A percentile compares a stretch with the other conserved stretches of the same genome.
These are phyloP conservation scores for Dryococelus australis DNA, from an alignment of 2,888 invertebrate genomes.

Conservation along the genomic window DNA sequence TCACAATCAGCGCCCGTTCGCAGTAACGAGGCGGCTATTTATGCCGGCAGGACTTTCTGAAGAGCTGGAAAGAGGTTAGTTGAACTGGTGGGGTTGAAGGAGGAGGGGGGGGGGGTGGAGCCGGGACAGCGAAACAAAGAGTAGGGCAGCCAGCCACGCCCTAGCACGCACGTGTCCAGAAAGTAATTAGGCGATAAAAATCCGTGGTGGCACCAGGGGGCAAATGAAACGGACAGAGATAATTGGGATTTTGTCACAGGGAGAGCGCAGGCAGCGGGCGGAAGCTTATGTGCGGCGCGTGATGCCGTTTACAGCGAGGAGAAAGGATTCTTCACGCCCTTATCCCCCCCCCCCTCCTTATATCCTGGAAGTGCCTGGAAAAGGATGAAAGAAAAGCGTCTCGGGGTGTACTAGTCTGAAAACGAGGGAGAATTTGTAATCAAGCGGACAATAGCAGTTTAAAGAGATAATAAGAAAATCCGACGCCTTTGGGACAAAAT, in stretches of 20 bases:
- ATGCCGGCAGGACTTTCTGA: not conserved
- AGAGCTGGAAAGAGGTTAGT: not conserved
- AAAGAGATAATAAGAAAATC: constrained; percentile 16
- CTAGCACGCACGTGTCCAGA: constrained; percentile 47
- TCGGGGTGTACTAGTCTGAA: constrained; percentile 20
- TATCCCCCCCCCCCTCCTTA: not conserved
- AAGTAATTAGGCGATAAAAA: constrained; percentile 62
- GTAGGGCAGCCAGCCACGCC: not conserved
- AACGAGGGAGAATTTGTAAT: constrained; percentile 25
- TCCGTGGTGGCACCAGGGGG: constrained; percentile 58
- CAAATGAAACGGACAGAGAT: constrained; percentile 55
- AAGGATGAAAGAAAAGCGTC: constrained; percentile 42
- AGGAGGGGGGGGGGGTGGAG: not conserved
- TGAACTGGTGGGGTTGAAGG: not conserved
- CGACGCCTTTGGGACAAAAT: not conserved
- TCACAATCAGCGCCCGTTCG: too few relatives aligned
- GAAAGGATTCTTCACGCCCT: not conserved
- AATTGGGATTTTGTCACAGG: constrained; percentile 21
- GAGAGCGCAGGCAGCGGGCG: too few relatives aligned
- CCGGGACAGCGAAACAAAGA: constrained; percentile 25
- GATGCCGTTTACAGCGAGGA: constrained; percentile 48
- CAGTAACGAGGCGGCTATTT: not conserved
- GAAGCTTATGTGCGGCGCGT: constrained; percentile 57
- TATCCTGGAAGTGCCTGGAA: constrained; percentile 36
- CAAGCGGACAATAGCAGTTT: constrained; percentile 18